Conservation (phyloP, 2,113 vertebrate species). For the Heterotis niloticus region DNA sequence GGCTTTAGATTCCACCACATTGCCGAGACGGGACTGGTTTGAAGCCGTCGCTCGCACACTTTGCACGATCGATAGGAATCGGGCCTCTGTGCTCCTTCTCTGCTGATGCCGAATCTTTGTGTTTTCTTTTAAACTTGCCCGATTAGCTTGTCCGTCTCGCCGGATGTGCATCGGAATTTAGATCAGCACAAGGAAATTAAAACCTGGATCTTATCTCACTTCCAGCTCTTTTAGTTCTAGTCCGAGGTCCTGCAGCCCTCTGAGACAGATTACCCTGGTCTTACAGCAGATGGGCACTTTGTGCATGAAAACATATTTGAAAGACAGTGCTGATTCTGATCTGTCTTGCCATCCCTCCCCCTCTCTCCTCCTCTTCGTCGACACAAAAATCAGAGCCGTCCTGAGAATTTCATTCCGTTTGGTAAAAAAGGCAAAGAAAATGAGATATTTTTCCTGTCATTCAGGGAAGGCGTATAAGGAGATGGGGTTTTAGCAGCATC, state of each 20-base stretch:
- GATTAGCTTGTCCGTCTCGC: neutral
- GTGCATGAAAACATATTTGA: neutral
- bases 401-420: no score
- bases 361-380: neutral
- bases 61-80: neutral
- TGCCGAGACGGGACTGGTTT: neutral
- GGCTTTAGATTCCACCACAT: neutral
- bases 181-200: slow-evolving; percentile 6
- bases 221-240: neutral
- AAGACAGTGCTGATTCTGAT: slow-evolving; percentile 4
- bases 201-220: slow-evolving; percentile 4
- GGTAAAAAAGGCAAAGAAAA: neutral
- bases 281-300: neutral
- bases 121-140: neutral
- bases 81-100: neutral
- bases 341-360: neutral
- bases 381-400: no score
- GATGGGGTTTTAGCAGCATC: no score
- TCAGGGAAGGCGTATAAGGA: no score
- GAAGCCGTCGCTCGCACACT: neutral
- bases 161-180: neutral
- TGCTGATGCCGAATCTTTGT: neutral
- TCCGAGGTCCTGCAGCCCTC: neutral
- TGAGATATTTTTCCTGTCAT: neutral
- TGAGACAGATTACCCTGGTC: neutral